phyloP scores from a whole-genome alignment of 2,113 vertebrate species.

The Dipodomys stephensi region DNA sequence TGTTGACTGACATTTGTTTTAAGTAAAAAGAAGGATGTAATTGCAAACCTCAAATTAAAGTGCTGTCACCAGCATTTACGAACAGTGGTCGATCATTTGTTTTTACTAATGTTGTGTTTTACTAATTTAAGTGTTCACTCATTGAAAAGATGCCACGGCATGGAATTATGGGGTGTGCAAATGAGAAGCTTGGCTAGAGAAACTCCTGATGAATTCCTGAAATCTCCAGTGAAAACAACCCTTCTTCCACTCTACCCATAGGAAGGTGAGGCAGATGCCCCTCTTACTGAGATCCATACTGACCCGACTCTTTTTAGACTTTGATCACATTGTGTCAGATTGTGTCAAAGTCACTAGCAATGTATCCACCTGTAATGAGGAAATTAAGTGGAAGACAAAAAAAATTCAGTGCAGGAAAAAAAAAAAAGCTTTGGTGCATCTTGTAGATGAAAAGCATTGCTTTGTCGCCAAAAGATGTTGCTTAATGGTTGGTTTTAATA shows the following conservation, averaged over 20 bases:
- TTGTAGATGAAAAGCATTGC: background rate
- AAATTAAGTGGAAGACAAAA: background rate
- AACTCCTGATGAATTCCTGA: background rate
- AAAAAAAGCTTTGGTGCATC: background rate
- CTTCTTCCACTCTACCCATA: background rate
- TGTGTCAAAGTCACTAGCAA: background rate
- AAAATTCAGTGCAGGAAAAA: background rate
- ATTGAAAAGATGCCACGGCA: constrained; percentile 57
- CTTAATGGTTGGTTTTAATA: background rate
- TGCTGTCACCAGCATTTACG: constrained; percentile 42
- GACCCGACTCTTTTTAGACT: background rate
- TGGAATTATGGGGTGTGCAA: constrained; percentile 57
- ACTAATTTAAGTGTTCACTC: constrained; percentile 71
- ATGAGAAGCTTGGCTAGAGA: background rate
- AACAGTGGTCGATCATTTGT: constrained; percentile 31
- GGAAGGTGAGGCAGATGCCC: background rate
- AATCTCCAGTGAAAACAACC: background rate
- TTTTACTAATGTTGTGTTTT: constrained; percentile 62
- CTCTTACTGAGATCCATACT: background rate
- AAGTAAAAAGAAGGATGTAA: constrained; percentile 74
- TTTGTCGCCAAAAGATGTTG: background rate
- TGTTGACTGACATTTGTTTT: constrained; percentile 70
- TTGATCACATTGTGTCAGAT: background rate
- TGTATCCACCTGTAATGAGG: constrained; percentile 28
- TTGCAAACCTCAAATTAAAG: constrained; percentile 74